A percentile compares a stretch with the other conserved stretches of the same genome.
Evolutionary conservation across 1,140 invertebrate species (phyloP).

Genomic region (Rhopalosiphum padi): DNA sequence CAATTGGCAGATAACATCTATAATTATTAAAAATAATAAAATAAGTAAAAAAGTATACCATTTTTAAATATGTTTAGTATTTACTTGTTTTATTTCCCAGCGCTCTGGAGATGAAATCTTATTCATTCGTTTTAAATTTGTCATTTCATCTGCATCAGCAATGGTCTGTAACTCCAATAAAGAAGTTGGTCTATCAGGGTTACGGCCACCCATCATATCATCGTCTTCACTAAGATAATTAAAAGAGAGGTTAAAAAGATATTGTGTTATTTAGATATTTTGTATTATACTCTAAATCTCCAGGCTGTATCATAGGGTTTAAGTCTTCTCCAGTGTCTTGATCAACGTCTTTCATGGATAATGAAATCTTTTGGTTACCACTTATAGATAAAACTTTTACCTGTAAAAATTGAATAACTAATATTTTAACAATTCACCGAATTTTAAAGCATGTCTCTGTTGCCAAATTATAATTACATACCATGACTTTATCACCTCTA

Average conservation of each 20-base stretch:
- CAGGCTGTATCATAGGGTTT: constrained; percentile 76
- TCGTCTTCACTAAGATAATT: constrained; percentile 60
- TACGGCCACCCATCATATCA: constrained; percentile 65
- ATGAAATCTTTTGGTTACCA: constrained; percentile 87
- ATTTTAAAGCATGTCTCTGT: background rate
- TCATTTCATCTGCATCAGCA: constrained; percentile 78
- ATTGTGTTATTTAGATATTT: background rate
- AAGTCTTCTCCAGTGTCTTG: constrained; percentile 94
- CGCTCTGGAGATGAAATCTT: constrained; percentile 95
- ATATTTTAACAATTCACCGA: background rate
- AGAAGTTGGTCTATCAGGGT: constrained; percentile 85
- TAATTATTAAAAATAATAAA: background rate
- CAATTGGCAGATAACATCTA: constrained; percentile 67
- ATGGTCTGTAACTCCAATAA: constrained; percentile 74
- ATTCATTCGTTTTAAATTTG: constrained; percentile 81
- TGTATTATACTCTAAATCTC: constrained; percentile 60
- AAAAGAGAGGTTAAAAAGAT: background rate
- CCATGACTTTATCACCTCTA: constrained; percentile 90
- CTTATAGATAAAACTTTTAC: constrained; percentile 89
- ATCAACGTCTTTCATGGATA: constrained; percentile 99
- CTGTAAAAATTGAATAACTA: constrained; percentile 62
- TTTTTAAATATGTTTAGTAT: background rate
- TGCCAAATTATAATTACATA: constrained; percentile 63
- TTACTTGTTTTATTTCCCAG: constrained; percentile 81
- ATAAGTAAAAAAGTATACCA: background rate